Conservation (phyloP, 92 coral and sea anemone species). For the Galaxea fascicularis region DNA sequence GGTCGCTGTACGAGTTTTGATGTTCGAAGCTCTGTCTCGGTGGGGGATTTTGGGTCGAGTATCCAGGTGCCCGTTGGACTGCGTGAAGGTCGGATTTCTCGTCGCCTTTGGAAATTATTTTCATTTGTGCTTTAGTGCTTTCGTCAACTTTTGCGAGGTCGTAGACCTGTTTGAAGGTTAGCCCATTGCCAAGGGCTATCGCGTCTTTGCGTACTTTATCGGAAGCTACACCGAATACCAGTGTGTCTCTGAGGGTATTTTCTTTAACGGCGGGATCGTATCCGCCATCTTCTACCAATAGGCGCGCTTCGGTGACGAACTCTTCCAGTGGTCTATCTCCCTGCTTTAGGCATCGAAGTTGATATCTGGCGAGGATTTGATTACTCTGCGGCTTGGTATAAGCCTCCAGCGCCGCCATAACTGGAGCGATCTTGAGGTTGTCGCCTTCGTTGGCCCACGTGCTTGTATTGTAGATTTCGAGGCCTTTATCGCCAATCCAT, state of each 20-base stretch:
- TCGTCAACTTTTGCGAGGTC: conserved; percentile 37
- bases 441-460: no score
- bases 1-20: not conserved
- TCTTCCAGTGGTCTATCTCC: no score
- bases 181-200: conserved; percentile 1
- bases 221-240: not conserved
- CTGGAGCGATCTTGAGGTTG: no score
- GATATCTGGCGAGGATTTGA: no score
- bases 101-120: conserved; percentile 19
- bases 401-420: no score
- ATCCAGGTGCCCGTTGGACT: no score
- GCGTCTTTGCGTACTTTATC: conserved; percentile 1
- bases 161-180: conserved; percentile 33
- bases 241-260: conserved; percentile 1
- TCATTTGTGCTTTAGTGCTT: conserved; percentile 36
- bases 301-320: no score
- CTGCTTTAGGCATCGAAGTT: no score
- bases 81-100: no score
- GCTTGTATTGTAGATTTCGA: no score
- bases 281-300: conserved; percentile 21
- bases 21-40: not conserved
- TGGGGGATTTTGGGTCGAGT: not conserved
- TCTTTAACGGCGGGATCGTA: not conserved
- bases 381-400: no score
- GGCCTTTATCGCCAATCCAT: no score